phyloP scores from a whole-genome alignment of 2,888 invertebrate species.

The Pristionchus maxplancki region DNA sequence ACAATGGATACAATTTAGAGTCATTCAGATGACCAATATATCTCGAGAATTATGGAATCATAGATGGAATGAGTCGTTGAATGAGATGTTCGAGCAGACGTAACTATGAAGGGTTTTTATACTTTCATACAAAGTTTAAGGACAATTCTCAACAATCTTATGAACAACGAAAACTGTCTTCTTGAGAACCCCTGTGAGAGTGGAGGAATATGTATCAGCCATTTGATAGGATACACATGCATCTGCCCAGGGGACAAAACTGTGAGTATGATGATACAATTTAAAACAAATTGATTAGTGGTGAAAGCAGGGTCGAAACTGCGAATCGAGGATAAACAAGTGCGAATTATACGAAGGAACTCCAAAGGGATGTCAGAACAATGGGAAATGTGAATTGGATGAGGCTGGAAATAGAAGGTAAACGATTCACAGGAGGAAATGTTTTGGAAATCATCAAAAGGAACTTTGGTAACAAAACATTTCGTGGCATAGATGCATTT shows the following conservation, averaged over 20 bases:
- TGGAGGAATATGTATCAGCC: neutral
- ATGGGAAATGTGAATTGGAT: neutral
- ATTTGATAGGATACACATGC: neutral
- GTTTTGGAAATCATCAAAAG: neutral
- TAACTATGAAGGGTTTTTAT: neutral
- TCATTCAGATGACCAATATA: neutral
- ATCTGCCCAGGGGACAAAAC: neutral
- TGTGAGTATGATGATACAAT: neutral
- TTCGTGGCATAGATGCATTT: neutral
- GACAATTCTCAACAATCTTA: neutral
- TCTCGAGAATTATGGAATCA: neutral
- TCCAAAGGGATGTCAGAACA: neutral
- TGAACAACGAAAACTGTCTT: neutral
- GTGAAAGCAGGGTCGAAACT: neutral
- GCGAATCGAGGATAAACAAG: neutral
- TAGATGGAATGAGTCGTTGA: neutral
- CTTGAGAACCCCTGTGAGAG: neutral
- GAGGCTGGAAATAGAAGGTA: neutral
- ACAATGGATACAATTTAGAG: neutral
- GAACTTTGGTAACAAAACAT: too few relatives aligned
- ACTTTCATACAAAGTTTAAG: neutral
- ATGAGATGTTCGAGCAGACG: neutral
- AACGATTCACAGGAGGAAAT: neutral
- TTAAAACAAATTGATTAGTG: neutral
- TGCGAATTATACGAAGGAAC: slow-evolving; percentile 22